These are phyloP conservation scores for Falco columbarius DNA, from an alignment of 2,797 vertebrate species.

Conservation along the genomic window DNA sequence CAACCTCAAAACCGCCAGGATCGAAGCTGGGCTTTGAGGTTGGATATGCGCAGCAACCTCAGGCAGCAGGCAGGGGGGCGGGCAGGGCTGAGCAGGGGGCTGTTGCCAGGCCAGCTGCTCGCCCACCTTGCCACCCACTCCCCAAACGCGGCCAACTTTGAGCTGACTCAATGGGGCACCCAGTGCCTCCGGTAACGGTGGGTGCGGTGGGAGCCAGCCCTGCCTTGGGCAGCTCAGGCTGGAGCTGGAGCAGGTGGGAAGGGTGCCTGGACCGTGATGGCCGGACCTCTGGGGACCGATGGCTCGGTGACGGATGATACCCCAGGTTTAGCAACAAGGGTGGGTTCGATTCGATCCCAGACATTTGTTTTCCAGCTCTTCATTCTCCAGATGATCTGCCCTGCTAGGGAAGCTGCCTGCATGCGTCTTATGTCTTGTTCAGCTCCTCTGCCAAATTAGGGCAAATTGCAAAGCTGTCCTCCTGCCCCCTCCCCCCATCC, in stretches of 20 bases:
- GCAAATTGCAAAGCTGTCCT: background rate
- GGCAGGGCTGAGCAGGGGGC: background rate
- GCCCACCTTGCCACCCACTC: background rate
- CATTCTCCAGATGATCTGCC: background rate
- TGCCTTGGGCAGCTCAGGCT: background rate
- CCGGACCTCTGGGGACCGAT: background rate
- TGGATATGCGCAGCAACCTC: constrained; percentile 5
- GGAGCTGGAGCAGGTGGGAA: background rate
- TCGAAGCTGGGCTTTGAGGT: constrained; percentile 50
- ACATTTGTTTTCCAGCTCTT: background rate
- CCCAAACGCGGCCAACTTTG: background rate
- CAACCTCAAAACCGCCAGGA: constrained; percentile 33
- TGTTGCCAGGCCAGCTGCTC: background rate
- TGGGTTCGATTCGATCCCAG: background rate
- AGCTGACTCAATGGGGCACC: background rate
- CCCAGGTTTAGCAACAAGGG: background rate
- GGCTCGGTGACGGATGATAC: fast-evolving
- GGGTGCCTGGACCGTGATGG: background rate
- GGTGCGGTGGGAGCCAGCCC: background rate
- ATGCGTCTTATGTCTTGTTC: background rate
- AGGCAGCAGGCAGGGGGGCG: background rate
- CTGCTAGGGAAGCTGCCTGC: background rate
- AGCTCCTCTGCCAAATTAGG: background rate
- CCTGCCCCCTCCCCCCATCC: background rate
- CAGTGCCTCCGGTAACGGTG: fast-evolving